Percentiles rank a stretch among this genome's conserved stretches.
These are phyloP conservation scores for Sternarchorhynchus goeldii DNA, from an alignment of 2,797 vertebrate species.

Conservation along the genomic window DNA sequence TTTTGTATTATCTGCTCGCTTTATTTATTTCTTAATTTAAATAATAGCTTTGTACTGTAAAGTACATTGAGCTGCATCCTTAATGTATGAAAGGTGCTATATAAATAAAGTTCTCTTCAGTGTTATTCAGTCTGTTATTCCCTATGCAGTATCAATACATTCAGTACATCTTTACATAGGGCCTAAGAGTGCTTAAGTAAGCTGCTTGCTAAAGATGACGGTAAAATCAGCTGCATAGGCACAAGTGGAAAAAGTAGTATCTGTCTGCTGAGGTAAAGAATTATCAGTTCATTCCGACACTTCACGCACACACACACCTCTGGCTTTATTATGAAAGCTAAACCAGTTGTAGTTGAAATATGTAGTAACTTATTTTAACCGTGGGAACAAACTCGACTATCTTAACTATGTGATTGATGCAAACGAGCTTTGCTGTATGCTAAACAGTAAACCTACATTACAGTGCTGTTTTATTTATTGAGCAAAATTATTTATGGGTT, in stretches of 20 bases:
- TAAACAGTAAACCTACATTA: not conserved
- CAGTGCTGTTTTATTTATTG: too few species aligned
- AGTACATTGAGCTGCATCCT: too few species aligned
- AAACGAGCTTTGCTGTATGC: not conserved
- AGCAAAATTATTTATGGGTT: too few species aligned
- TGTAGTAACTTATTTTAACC: not conserved
- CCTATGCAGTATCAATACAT: not conserved
- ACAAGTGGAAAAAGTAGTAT: not conserved
- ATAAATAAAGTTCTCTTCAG: too few species aligned
- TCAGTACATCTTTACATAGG: not conserved
- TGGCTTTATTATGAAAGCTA: slow-evolving; percentile 12
- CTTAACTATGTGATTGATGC: not conserved
- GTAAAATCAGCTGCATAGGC: not conserved
- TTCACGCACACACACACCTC: slow-evolving; percentile 6
- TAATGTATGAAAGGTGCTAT: too few species aligned
- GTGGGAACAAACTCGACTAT: not conserved
- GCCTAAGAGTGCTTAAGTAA: not conserved
- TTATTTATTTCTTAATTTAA: too few species aligned
- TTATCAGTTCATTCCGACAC: not conserved
- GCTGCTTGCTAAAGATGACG: too few species aligned
- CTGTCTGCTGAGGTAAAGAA: not conserved
- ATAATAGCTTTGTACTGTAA: too few species aligned
- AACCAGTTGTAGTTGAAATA: not conserved
- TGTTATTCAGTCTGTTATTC: not conserved
- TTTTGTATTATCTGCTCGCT: too few species aligned